A percentile compares a stretch with the other conserved stretches of the same genome.
phyloP scores from a whole-genome alignment of 2,888 invertebrate species.

The Drosophila peninsularis region DNA sequence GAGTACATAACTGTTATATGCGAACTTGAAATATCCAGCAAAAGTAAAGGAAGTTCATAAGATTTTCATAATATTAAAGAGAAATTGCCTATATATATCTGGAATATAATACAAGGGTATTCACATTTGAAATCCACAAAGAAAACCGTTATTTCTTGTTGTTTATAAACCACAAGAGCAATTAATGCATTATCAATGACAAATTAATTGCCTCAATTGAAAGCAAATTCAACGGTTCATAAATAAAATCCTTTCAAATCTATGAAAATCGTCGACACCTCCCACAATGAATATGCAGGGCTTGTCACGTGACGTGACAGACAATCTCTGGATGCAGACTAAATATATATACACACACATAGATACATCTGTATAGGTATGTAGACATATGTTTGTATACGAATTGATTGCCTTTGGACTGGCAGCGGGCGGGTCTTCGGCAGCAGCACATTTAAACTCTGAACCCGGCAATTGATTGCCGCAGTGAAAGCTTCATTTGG shows the following conservation, averaged over 20 bases:
- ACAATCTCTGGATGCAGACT: slow-evolving; percentile 15
- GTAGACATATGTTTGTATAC: slow-evolving; percentile 4
- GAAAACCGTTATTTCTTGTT: background rate
- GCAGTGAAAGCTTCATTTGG: slow-evolving; percentile 73
- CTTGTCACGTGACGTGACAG: slow-evolving; percentile 48
- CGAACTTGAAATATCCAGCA: background rate
- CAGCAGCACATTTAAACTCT: slow-evolving; percentile 70
- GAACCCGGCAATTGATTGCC: slow-evolving; percentile 78
- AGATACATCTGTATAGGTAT: background rate
- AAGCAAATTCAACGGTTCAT: background rate
- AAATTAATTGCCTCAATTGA: slow-evolving; percentile 7
- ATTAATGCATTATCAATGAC: slow-evolving; percentile 7
- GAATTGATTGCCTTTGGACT: slow-evolving; percentile 42
- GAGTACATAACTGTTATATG: background rate
- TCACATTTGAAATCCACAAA: background rate
- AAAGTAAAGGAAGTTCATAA: background rate
- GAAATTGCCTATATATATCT: too few relatives aligned
- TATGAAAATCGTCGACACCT: slow-evolving; percentile 18
- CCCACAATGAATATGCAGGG: slow-evolving; percentile 39
- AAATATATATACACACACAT: background rate
- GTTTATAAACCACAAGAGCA: background rate
- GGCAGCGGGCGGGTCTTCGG: slow-evolving; percentile 32
- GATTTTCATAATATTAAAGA: too few relatives aligned
- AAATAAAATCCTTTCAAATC: slow-evolving; percentile 13
- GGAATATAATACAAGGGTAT: too few relatives aligned